A percentile compares a stretch with the other conserved stretches of the same genome.
Evolutionary conservation across 2,797 vertebrate species (phyloP).

Genomic region (Cheirogaleus major): DNA sequence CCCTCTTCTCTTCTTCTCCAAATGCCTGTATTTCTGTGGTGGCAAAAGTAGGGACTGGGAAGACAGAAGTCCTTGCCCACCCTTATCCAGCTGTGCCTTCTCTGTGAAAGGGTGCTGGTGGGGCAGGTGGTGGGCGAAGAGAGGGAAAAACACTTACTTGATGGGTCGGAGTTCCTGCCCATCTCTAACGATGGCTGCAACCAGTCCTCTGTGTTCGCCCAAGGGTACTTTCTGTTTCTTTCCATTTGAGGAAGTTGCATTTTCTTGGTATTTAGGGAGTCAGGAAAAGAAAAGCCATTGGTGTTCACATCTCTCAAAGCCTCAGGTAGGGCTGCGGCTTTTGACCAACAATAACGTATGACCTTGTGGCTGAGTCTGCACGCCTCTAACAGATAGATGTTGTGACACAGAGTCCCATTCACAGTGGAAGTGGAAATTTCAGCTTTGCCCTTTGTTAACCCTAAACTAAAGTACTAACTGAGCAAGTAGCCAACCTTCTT

Average conservation of each 20-base stretch:
- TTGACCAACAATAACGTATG: not conserved
- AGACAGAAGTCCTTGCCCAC: not conserved
- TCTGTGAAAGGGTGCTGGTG: not conserved
- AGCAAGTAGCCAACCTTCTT: not conserved
- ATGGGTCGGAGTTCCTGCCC: not conserved
- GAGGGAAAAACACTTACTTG: not conserved
- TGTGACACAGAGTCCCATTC: not conserved
- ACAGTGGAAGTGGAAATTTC: constrained; percentile 17
- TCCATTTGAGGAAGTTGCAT: constrained; percentile 68
- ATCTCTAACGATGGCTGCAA: not conserved
- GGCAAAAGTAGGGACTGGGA: not conserved
- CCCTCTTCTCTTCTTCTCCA: not conserved
- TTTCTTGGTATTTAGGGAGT: constrained; percentile 61
- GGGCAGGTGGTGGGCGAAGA: not conserved
- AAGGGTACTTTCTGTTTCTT: constrained; percentile 68
- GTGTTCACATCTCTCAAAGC: not conserved
- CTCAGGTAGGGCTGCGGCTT: constrained; percentile 67
- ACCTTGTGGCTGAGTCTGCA: not conserved
- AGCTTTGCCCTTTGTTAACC: not conserved
- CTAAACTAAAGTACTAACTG: not conserved
- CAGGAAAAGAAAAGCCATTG: constrained; percentile 48
- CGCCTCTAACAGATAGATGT: not conserved
- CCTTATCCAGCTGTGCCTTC: not conserved
- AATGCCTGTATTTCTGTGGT: not conserved
- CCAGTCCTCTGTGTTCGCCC: not conserved